Percentiles rank a stretch among this genome's conserved stretches.
Evolutionary conservation across 2,113 vertebrate genomes (phyloP).

Genomic region (Cottus gobio): DNA sequence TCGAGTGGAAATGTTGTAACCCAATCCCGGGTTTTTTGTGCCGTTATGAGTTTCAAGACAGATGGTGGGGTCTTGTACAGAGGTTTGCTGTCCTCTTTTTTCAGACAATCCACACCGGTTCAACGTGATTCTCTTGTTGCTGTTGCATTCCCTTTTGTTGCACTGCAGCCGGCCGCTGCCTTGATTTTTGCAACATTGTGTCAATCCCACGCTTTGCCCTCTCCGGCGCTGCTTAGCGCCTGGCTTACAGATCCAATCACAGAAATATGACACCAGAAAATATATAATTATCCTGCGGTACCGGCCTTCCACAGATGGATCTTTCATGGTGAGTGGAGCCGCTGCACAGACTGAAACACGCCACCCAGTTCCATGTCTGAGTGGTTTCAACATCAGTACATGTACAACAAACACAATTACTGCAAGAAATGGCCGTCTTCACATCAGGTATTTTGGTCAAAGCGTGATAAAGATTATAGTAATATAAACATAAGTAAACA

Average conservation of each 20-base stretch:
- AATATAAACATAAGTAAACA: conserved; percentile 35
- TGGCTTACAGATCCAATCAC: conserved; percentile 36
- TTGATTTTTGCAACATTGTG: conserved; percentile 32
- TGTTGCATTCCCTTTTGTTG: conserved; percentile 1
- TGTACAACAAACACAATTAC: conserved; percentile 4
- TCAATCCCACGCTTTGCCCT: conserved; percentile 22
- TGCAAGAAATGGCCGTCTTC: conserved; percentile 20
- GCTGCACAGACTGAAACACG: conserved; percentile 15
- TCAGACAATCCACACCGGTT: conserved; percentile 12
- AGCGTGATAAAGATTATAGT: neutral
- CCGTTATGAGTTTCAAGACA: conserved; percentile 26
- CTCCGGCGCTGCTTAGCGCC: conserved; percentile 8
- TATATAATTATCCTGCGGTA: conserved; percentile 20
- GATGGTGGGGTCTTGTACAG: conserved; percentile 17
- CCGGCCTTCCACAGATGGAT: neutral
- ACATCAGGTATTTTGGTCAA: conserved; percentile 25
- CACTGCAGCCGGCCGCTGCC: neutral
- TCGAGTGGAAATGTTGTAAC: conserved; percentile 21
- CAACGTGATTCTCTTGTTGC: conserved; percentile 11
- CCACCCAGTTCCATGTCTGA: conserved; percentile 28
- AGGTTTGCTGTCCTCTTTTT: conserved; percentile 20
- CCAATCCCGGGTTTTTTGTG: conserved; percentile 33
- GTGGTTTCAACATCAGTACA: conserved; percentile 23
- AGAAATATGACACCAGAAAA: conserved; percentile 52
- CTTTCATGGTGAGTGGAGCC: conserved; percentile 15